A percentile compares a stretch with the other conserved stretches of the same genome.
These are phyloP conservation scores for Tachyglossus aculeatus DNA, from an alignment of 2,797 vertebrate species.

Conservation along the genomic window DNA sequence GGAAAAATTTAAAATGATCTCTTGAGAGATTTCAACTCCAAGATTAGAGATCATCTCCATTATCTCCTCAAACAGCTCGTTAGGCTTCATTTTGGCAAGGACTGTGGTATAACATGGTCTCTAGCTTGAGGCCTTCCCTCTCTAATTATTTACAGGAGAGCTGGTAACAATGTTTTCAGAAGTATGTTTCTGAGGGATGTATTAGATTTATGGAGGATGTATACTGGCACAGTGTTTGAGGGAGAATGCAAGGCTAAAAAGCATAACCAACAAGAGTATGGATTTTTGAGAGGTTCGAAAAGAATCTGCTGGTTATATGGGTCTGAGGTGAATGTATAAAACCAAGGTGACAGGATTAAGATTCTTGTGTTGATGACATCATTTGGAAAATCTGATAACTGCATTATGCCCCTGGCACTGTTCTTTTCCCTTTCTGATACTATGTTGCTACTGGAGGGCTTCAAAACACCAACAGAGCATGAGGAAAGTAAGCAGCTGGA, in stretches of 20 bases:
- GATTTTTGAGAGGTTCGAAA: constrained; percentile 2
- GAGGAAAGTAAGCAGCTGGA: too few relatives aligned
- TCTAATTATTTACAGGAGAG: background rate
- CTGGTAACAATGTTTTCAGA: background rate
- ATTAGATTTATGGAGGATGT: background rate
- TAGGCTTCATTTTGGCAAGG: background rate
- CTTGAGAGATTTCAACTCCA: constrained; percentile 4
- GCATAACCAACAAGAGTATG: background rate
- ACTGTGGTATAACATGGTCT: background rate
- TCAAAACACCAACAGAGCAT: too few relatives aligned
- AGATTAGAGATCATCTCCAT: background rate
- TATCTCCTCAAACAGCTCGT: background rate
- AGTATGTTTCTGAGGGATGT: background rate
- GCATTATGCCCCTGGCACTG: too few relatives aligned
- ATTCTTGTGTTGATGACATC: too few relatives aligned
- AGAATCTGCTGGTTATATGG: too few relatives aligned
- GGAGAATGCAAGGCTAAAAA: background rate
- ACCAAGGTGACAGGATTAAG: too few relatives aligned
- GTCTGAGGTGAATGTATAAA: too few relatives aligned
- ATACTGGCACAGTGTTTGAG: background rate
- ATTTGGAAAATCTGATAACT: too few relatives aligned
- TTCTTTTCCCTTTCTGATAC: too few relatives aligned
- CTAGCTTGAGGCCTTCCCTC: constrained; percentile 8
- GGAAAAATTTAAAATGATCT: constrained; percentile 6
- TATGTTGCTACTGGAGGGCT: too few relatives aligned